These are phyloP conservation scores for Corythoichthys haematopterus DNA, from an alignment of 2,113 vertebrate genomes.

Conservation along the genomic window DNA sequence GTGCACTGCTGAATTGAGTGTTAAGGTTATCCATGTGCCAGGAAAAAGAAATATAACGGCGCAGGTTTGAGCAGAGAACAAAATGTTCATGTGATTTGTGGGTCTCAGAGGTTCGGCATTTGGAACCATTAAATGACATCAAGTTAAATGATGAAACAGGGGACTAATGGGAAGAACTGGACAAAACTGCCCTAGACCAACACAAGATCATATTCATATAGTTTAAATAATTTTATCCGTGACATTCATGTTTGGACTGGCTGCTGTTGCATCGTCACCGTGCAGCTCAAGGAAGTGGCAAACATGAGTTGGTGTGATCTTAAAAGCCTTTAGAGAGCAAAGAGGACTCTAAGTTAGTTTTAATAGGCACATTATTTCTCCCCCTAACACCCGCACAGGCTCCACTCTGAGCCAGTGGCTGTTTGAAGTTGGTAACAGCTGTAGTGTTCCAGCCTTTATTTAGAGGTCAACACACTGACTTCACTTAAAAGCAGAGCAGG, in stretches of 20 bases:
- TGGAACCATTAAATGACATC: conserved; percentile 27
- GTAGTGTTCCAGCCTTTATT: conserved; percentile 75
- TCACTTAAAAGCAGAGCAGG: conserved; percentile 71
- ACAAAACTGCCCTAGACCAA: conserved; percentile 29
- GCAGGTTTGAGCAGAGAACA: conserved; percentile 8
- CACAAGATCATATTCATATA: conserved; percentile 49
- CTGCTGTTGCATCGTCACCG: conserved; percentile 25
- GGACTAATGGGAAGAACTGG: conserved; percentile 30
- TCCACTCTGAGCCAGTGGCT: conserved; percentile 57
- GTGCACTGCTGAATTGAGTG: conserved; percentile 25
- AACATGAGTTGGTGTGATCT: conserved; percentile 50
- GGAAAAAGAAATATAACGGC: conserved; percentile 36
- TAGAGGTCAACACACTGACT: conserved; percentile 76
- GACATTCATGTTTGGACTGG: conserved; percentile 21
- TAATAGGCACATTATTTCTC: conserved; percentile 72
- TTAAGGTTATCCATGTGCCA: conserved; percentile 19
- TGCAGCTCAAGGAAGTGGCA: conserved; percentile 35
- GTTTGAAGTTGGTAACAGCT: conserved; percentile 77
- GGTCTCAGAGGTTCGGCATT: conserved; percentile 29
- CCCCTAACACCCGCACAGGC: conserved; percentile 53
- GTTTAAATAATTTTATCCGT: conserved; percentile 44
- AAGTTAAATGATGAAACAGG: conserved; percentile 54
- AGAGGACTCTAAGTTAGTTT: conserved; percentile 70
- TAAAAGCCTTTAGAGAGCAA: conserved; percentile 60
- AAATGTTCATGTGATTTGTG: conserved; percentile 25